Evolutionary conservation across 2,113 vertebrate genomes (phyloP).

Genomic region (Apeltes quadracus): DNA sequence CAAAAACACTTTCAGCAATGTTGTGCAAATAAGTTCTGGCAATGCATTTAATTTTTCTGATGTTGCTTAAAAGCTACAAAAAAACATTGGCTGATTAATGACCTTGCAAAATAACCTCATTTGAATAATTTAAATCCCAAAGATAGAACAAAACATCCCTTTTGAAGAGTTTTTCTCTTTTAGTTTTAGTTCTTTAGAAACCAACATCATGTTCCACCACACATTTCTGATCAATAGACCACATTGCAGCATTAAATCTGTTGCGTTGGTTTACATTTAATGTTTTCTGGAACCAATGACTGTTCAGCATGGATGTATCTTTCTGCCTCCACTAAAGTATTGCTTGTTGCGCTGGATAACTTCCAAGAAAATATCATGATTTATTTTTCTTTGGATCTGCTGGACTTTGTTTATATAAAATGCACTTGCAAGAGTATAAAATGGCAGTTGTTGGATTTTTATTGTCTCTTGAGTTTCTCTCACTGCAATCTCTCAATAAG

Average conservation of each 20-base stretch:
- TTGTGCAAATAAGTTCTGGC: conserved; percentile 12
- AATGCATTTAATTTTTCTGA: conserved; percentile 13
- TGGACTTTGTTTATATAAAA: conserved; percentile 35
- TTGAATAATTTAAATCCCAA: conserved; percentile 30
- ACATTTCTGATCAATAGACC: background rate
- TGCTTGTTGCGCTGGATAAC: conserved; percentile 39
- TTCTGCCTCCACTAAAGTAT: conserved; percentile 29
- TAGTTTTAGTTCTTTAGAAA: background rate
- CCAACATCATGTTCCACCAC: background rate
- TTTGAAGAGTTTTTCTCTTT: conserved; percentile 1
- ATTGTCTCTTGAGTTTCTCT: conserved; percentile 42
- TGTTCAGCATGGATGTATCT: conserved; percentile 14
- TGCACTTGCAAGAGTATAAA: conserved; percentile 26
- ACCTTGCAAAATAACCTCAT: conserved; percentile 2
- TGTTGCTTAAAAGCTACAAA: background rate
- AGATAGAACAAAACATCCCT: conserved; percentile 33
- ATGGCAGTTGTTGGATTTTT: conserved; percentile 37
- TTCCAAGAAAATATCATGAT: conserved; percentile 30
- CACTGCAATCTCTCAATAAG: conserved; percentile 53
- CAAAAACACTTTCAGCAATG: conserved; percentile 6
- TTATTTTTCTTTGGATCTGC: conserved; percentile 37
- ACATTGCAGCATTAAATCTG: conserved; percentile 32
- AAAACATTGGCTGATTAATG: background rate
- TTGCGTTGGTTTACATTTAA: conserved; percentile 43
- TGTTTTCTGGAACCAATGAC: conserved; percentile 39